Evolutionary conservation across 2,888 invertebrate species (phyloP).

Genomic region (Pandemis heparana): DNA sequence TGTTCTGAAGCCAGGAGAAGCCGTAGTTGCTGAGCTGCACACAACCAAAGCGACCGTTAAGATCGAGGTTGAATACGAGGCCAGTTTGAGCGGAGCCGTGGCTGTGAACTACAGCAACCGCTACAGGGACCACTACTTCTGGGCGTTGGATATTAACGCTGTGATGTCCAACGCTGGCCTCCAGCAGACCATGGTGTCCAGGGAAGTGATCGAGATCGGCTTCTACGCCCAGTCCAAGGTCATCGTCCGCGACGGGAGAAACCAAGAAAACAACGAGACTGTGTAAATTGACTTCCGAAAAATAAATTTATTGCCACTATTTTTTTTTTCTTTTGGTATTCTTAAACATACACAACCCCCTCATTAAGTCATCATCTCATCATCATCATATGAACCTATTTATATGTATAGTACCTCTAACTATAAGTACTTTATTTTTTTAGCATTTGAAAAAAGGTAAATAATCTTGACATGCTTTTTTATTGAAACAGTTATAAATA

Average conservation of each 20-base stretch:
- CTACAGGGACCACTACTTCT: slow-evolving; percentile 52
- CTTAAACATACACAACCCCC: too few relatives aligned
- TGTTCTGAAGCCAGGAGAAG: slow-evolving; percentile 52
- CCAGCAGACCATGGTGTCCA: slow-evolving; percentile 21
- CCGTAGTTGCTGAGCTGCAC: slow-evolving; percentile 49
- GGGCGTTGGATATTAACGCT: slow-evolving; percentile 46
- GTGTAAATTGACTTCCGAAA: neutral
- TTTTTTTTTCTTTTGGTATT: too few relatives aligned
- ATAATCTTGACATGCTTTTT: too few relatives aligned
- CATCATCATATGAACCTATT: too few relatives aligned
- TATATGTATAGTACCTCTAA: too few relatives aligned
- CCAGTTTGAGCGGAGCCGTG: slow-evolving; percentile 47
- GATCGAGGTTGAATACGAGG: slow-evolving; percentile 51
- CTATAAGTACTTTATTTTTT: too few relatives aligned
- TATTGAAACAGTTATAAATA: too few relatives aligned
- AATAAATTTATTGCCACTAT: slow-evolving; percentile 14
- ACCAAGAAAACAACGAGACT: slow-evolving; percentile 15
- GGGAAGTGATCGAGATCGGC: slow-evolving; percentile 32
- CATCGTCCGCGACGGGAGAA: slow-evolving; percentile 21
- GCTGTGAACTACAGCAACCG: slow-evolving; percentile 48
- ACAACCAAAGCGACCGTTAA: slow-evolving; percentile 52
- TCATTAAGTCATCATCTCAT: too few relatives aligned
- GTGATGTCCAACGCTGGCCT: slow-evolving; percentile 47
- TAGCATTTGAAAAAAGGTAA: too few relatives aligned
- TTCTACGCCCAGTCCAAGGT: slow-evolving; percentile 36